Conservation (phyloP, 2,888 invertebrate species). For the Listrodromus nycthemerus region DNA sequence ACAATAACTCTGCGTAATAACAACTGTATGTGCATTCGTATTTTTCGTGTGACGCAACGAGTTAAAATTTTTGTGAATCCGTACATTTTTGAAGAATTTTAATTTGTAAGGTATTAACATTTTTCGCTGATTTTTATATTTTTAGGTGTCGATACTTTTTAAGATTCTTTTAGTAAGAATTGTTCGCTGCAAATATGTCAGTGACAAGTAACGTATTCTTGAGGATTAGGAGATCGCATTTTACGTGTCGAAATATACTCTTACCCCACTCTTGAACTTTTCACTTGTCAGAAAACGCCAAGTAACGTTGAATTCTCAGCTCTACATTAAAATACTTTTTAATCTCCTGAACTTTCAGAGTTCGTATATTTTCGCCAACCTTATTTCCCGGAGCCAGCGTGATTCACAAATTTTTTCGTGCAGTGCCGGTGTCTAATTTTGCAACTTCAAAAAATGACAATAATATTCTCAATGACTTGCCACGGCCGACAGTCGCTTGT, state of each 20-base stretch:
- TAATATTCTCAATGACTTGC: background rate
- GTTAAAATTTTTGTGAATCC: too few relatives aligned
- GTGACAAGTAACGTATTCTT: too few relatives aligned
- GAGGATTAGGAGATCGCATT: background rate
- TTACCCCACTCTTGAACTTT: background rate
- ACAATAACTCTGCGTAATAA: too few relatives aligned
- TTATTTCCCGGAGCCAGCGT: background rate
- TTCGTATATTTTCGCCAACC: background rate
- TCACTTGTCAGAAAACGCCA: background rate
- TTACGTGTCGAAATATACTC: background rate
- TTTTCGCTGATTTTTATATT: too few relatives aligned
- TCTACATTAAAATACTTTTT: constrained; percentile 42
- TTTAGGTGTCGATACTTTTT: too few relatives aligned
- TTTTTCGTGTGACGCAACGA: too few relatives aligned
- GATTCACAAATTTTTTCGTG: constrained; percentile 31
- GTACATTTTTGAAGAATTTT: too few relatives aligned
- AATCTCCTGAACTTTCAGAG: background rate
- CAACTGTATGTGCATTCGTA: too few relatives aligned
- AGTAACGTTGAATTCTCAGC: background rate
- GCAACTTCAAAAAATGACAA: background rate
- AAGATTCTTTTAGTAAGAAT: too few relatives aligned
- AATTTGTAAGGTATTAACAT: too few relatives aligned
- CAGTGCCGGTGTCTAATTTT: background rate
- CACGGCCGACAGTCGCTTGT: background rate
- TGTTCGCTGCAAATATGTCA: too few relatives aligned